These are phyloP conservation scores for Cacatua alba DNA, from an alignment of 2,113 vertebrate genomes.

Conservation along the genomic window DNA sequence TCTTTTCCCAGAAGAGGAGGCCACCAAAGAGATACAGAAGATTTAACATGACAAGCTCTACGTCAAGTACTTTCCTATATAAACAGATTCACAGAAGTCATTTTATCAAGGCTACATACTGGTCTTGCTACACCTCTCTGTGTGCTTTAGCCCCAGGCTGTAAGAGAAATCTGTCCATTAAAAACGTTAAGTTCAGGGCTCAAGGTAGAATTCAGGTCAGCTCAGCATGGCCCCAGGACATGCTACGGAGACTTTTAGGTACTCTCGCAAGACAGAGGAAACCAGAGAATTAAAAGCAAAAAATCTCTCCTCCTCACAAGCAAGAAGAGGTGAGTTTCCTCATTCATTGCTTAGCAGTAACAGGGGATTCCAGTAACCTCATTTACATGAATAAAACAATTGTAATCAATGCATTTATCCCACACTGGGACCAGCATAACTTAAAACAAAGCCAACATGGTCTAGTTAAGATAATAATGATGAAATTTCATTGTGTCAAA, in stretches of 20 bases:
- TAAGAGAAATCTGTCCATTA: neutral
- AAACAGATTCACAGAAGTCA: neutral
- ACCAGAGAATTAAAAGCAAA: fast-evolving
- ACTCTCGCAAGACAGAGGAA: neutral
- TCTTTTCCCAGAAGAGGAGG: neutral
- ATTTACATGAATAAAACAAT: neutral
- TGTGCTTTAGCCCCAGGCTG: neutral
- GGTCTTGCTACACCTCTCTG: neutral
- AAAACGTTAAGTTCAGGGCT: neutral
- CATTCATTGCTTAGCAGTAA: neutral
- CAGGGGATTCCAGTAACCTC: neutral
- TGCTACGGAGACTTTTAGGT: fast-evolving
- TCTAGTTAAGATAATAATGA: neutral
- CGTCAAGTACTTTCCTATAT: neutral
- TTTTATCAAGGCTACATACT: neutral
- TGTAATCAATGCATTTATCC: neutral
- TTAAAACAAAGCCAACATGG: neutral
- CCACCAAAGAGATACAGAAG: neutral
- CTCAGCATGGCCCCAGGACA: neutral
- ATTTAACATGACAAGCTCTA: neutral
- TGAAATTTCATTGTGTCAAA: neutral
- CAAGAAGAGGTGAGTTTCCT: neutral
- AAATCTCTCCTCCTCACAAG: neutral
- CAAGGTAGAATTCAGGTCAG: neutral
- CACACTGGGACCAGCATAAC: neutral